Evolutionary conservation across 2,113 vertebrate species (phyloP).

Genomic region (Garra rufa): DNA sequence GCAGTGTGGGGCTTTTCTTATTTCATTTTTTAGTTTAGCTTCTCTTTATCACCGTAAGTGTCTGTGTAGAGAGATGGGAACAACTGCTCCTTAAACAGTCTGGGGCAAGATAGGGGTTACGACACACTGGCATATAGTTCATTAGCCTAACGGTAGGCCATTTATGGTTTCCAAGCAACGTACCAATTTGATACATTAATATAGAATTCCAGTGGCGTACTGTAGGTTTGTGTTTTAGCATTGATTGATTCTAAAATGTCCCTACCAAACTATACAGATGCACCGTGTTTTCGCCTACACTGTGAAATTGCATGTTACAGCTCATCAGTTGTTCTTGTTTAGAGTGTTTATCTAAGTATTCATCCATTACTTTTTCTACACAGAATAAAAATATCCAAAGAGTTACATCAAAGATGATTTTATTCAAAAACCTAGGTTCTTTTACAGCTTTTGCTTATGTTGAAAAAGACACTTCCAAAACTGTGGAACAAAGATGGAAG

Average conservation of each 20-base stretch:
- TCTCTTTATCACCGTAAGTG: constrained; percentile 23
- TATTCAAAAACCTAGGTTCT: background rate
- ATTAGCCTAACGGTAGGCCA: constrained; percentile 17
- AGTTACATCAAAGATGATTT: background rate
- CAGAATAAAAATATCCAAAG: background rate
- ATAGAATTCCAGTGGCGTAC: background rate
- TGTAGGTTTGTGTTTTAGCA: constrained; percentile 20
- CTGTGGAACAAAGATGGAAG: too few species aligned
- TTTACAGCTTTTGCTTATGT: background rate
- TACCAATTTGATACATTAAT: constrained; percentile 1
- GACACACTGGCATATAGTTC: constrained; percentile 27
- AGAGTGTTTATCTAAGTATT: background rate
- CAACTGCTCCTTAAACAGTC: constrained; percentile 3
- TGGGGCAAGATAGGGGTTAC: constrained; percentile 11
- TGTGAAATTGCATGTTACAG: background rate
- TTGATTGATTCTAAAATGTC: background rate
- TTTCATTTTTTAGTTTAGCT: constrained; percentile 14
- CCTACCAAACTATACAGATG: background rate
- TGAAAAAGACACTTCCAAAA: too few species aligned
- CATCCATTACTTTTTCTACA: background rate
- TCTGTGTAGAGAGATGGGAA: background rate
- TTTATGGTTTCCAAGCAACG: constrained; percentile 28
- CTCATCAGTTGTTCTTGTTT: background rate
- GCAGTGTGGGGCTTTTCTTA: constrained; percentile 14
- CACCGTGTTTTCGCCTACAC: background rate